A percentile compares a stretch with the other conserved stretches of the same genome.
Conservation (phyloP, 2,888 invertebrate species). For the Gasteruption jaculator region DNA sequence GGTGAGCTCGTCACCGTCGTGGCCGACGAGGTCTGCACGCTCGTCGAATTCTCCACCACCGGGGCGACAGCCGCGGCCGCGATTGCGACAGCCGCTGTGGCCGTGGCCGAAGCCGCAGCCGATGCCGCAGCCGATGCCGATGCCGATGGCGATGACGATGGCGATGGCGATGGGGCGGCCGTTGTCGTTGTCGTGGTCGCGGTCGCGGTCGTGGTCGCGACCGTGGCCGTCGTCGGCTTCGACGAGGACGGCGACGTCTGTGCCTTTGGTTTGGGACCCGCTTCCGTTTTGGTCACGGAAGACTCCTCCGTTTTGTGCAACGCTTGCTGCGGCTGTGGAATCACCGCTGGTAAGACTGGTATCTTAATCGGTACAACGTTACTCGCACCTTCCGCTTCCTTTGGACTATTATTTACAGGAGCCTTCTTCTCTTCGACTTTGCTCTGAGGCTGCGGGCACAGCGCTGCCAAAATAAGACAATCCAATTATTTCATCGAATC, state of each 20-base stretch:
- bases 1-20: background rate
- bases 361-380: too few relatives aligned
- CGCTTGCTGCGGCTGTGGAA: background rate
- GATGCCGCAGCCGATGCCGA: conserved; percentile 52
- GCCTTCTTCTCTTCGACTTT: conserved; percentile 44
- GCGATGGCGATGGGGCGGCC: conserved; percentile 3
- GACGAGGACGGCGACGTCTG: background rate
- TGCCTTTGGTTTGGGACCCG: too few relatives aligned
- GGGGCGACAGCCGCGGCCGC: conserved; percentile 2
- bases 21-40: too few relatives aligned
- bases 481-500: too few relatives aligned
- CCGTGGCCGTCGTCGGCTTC: conserved; percentile 13
- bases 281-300: too few relatives aligned
- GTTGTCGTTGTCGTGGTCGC: conserved; percentile 6
- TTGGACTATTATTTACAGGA: conserved; percentile 34
- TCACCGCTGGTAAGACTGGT: conserved; percentile 8
- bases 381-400: conserved; percentile 30
- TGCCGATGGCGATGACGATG: conserved; percentile 28
- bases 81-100: background rate
- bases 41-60: conserved; percentile 12
- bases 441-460: conserved; percentile 28
- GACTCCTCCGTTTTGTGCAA: too few relatives aligned
- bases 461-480: conserved; percentile 22
- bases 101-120: background rate
- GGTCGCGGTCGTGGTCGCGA: conserved; percentile 1